Evolutionary conservation across 2,797 vertebrate genomes (phyloP).

Genomic region (Setipinna tenuifilis): DNA sequence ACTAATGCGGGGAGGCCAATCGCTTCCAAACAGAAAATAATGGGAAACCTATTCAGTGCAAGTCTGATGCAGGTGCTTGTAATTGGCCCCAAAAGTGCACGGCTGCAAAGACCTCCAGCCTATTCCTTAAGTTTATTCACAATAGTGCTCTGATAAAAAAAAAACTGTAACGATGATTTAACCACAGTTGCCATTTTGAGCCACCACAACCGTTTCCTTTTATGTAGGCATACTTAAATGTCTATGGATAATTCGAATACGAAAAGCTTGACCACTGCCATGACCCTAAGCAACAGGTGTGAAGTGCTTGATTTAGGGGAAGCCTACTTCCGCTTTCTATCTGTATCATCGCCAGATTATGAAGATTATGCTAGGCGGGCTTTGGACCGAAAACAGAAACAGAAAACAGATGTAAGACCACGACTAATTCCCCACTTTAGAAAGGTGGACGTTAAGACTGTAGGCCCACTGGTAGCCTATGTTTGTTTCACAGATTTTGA

Average conservation of each 20-base stretch:
- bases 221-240: neutral
- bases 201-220: neutral
- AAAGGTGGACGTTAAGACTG: neutral
- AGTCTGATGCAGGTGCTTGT: constrained; percentile 9
- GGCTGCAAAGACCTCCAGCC: constrained; percentile 18
- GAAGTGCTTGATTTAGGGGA: constrained; percentile 26
- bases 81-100: neutral
- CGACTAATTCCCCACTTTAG: neutral
- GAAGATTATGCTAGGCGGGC: neutral
- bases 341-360: neutral
- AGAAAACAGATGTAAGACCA: constrained; percentile 1
- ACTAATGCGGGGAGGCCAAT: constrained; percentile 15
- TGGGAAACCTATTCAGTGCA: constrained; percentile 26
- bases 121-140: neutral
- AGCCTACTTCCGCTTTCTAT: neutral
- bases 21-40: constrained; percentile 23
- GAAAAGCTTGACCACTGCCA: neutral
- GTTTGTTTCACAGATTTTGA: neutral
- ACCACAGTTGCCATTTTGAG: neutral
- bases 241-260: neutral
- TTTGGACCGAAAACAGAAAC: constrained; percentile 15
- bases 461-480: neutral
- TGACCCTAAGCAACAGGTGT: constrained; percentile 41
- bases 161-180: neutral
- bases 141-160: neutral